Percentiles rank a stretch among this genome's conserved stretches.
phyloP scores from a whole-genome alignment of 1,140 invertebrate species.

The Aphis craccivora region DNA sequence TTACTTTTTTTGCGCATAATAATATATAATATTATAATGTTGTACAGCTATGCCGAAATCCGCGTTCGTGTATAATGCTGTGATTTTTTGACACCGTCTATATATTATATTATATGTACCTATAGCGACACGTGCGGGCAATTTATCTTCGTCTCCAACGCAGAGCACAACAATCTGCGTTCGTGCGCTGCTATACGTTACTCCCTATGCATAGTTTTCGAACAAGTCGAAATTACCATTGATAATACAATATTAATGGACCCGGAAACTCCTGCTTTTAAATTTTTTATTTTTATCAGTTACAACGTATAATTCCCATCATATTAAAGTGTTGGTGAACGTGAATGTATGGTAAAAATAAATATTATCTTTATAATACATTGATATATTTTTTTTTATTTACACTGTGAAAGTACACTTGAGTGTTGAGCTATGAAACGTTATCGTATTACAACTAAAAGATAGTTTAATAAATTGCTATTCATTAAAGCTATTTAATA shows the following conservation, averaged over 20 bases:
- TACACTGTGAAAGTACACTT: background rate
- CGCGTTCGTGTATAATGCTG: background rate
- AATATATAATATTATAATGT: background rate
- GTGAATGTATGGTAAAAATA: background rate
- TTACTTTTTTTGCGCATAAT: background rate
- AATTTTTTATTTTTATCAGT: background rate
- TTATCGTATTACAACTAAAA: background rate
- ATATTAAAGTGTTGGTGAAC: background rate
- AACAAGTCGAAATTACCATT: background rate
- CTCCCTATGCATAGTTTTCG: background rate
- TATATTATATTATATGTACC: background rate
- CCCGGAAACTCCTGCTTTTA: background rate
- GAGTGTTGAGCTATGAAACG: background rate
- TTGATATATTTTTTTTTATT: background rate
- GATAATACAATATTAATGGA: constrained; percentile 3
- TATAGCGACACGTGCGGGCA: background rate
- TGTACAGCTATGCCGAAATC: background rate
- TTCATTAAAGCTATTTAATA: background rate
- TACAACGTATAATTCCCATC: background rate
- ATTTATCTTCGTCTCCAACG: background rate
- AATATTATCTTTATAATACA: background rate
- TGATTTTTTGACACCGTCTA: background rate
- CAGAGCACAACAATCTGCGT: background rate
- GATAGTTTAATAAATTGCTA: background rate
- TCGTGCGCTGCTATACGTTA: background rate